Evolutionary conservation across 2,113 vertebrate species (phyloP).

Genomic region (Anolis sagrei): DNA sequence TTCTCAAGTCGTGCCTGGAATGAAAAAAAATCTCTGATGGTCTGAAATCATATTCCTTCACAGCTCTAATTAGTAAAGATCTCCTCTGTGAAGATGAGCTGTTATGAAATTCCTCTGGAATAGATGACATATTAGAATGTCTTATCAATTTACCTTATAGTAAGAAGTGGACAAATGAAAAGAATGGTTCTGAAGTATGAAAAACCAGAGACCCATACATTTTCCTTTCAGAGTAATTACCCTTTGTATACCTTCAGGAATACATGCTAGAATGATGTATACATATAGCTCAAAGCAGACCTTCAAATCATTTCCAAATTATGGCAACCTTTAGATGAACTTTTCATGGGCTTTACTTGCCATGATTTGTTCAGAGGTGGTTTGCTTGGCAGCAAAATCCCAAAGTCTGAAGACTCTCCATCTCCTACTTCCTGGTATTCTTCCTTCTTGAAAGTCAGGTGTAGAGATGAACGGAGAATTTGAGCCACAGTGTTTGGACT

Average conservation of each 20-base stretch:
- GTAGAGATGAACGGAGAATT: too few species aligned
- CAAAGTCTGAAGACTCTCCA: background rate
- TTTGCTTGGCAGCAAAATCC: background rate
- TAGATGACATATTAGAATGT: background rate
- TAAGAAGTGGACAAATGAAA: background rate
- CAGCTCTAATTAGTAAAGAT: background rate
- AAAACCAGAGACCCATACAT: background rate
- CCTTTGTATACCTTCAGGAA: background rate
- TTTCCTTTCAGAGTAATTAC: background rate
- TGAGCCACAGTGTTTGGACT: too few species aligned
- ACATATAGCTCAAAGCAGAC: background rate
- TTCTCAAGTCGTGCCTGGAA: too few species aligned
- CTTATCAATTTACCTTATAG: background rate
- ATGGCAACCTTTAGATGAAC: too few species aligned
- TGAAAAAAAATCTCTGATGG: too few species aligned
- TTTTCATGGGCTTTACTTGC: too few species aligned
- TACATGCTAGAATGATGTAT: background rate
- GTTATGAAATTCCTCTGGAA: conserved; percentile 4
- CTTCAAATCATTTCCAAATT: too few species aligned
- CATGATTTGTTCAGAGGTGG: too few species aligned
- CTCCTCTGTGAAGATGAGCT: background rate
- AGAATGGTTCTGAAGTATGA: background rate
- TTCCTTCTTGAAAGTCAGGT: background rate
- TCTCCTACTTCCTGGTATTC: background rate
- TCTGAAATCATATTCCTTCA: background rate